Conservation (phyloP, 2,888 invertebrate species). For the Lasioglossum lativentre region DNA sequence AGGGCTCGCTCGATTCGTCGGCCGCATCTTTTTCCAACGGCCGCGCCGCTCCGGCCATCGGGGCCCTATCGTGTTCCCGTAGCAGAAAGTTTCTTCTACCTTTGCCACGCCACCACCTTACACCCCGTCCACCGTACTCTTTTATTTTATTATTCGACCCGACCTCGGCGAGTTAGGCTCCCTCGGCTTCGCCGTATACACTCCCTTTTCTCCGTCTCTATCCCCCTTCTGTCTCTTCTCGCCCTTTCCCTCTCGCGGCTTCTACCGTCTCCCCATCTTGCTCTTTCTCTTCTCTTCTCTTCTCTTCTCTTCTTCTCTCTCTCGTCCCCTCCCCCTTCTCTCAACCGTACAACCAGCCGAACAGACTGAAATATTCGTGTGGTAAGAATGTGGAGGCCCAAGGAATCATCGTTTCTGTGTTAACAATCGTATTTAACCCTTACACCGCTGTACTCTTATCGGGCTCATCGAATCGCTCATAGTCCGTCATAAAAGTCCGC, state of each 20-base stretch:
- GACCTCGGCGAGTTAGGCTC: constrained; percentile 76
- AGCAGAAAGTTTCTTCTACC: constrained; percentile 71
- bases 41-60: constrained; percentile 42
- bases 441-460: not conserved
- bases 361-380: constrained; percentile 13
- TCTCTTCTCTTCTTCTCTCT: no score
- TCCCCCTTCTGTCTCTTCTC: not conserved
- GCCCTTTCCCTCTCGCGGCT: not conserved
- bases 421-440: constrained; percentile 11
- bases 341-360: not conserved
- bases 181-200: constrained; percentile 48
- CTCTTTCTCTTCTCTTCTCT: not conserved
- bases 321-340: not conserved
- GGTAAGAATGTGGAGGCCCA: not conserved
- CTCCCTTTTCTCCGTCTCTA: constrained; percentile 27
- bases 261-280: not conserved
- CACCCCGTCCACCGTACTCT: constrained; percentile 72
- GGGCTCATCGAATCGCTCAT: not conserved
- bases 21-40: constrained; percentile 68
- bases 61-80: constrained; percentile 59
- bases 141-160: constrained; percentile 77
- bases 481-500: not conserved
- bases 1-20: constrained; percentile 59
- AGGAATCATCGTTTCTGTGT: not conserved
- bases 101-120: constrained; percentile 72